phyloP scores from a whole-genome alignment of 2,888 invertebrate species.

The Hypena proboscidalis region DNA sequence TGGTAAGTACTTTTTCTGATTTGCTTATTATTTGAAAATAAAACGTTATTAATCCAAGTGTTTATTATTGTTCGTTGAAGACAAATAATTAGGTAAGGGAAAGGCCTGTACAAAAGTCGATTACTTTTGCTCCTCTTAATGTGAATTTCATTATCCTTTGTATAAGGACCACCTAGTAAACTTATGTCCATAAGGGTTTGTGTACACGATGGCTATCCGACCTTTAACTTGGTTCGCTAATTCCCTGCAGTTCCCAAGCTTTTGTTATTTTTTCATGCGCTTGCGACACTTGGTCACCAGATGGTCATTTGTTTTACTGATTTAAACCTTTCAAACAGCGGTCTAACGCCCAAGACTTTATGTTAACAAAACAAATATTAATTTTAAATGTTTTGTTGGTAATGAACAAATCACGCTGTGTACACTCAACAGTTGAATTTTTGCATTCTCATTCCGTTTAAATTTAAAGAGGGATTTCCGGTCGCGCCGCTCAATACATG shows the following conservation, averaged over 20 bases:
- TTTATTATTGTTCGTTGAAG: too few species aligned
- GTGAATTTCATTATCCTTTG: too few species aligned
- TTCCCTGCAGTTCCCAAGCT: conserved; percentile 26
- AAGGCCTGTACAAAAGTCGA: too few species aligned
- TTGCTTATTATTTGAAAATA: too few species aligned
- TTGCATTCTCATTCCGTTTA: conserved; percentile 8
- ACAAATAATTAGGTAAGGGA: too few species aligned
- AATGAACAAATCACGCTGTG: conserved; percentile 1
- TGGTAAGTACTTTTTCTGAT: too few species aligned
- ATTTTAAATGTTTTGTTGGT: conserved; percentile 5
- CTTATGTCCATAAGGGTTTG: too few species aligned
- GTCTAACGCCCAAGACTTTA: conserved; percentile 50
- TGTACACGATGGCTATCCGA: too few species aligned
- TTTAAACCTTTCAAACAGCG: conserved; percentile 51
- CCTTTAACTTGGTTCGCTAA: not conserved
- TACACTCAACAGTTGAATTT: conserved; percentile 9
- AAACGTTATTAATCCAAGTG: too few species aligned
- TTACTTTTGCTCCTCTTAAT: too few species aligned
- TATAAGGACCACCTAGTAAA: too few species aligned
- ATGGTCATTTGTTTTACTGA: conserved; percentile 69
- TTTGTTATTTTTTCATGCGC: conserved; percentile 47
- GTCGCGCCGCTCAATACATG: conserved; percentile 3
- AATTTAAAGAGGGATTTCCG: conserved; percentile 2
- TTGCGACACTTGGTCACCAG: conserved; percentile 73
- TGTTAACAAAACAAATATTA: conserved; percentile 36